Evolutionary conservation across 2,888 invertebrate genomes (phyloP).

Genomic region (Mythimna ferrago): DNA sequence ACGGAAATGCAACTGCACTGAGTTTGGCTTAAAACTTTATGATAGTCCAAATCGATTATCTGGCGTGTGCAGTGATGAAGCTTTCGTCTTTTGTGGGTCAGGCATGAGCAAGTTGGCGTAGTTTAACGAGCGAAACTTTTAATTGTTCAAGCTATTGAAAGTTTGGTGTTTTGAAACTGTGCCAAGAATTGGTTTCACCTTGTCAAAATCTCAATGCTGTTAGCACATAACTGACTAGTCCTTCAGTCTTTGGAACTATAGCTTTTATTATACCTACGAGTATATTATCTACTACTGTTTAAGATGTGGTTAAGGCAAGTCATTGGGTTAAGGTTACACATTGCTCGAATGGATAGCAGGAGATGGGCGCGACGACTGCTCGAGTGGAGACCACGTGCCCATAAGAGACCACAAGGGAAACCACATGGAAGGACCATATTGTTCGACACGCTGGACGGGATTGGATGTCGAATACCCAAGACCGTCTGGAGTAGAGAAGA

Average conservation of each 20-base stretch:
- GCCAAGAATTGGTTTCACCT: conserved; percentile 12
- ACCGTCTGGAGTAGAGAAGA: too few species aligned
- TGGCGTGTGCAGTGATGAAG: not conserved
- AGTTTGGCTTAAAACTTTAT: conserved; percentile 4
- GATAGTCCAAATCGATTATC: not conserved
- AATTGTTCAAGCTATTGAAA: conserved; percentile 27
- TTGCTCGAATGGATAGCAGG: too few species aligned
- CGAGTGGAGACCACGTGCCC: too few species aligned
- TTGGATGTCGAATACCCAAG: too few species aligned
- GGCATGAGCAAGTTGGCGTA: not conserved
- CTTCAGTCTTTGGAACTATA: not conserved
- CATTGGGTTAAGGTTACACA: too few species aligned
- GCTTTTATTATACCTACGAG: too few species aligned
- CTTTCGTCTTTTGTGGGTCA: not conserved
- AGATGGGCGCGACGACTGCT: too few species aligned
- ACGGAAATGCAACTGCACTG: not conserved
- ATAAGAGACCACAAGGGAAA: too few species aligned
- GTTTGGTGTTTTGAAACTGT: conserved; percentile 19
- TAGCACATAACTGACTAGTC: not conserved
- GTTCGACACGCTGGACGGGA: too few species aligned
- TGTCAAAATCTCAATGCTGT: not conserved
- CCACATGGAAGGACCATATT: too few species aligned
- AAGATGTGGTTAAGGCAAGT: too few species aligned
- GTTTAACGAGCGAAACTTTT: conserved; percentile 38
- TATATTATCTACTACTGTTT: too few species aligned